Conservation (phyloP, 2,797 vertebrate genomes). For the Rhyacichthys aspro region DNA sequence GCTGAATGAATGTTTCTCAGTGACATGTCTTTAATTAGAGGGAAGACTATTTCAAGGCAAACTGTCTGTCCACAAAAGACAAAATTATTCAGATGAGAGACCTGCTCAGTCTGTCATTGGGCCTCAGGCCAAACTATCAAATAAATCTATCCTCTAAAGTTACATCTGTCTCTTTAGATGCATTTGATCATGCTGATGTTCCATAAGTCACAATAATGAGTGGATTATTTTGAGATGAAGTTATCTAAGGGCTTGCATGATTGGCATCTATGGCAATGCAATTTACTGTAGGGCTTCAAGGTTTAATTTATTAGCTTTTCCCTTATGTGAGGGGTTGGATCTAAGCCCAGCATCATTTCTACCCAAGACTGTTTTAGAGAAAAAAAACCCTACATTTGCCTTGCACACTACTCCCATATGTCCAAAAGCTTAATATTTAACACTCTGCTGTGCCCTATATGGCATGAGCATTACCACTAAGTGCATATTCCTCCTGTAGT, state of each 20-base stretch:
- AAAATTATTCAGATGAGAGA: slow-evolving; percentile 2
- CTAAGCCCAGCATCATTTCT: neutral
- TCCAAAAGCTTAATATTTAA: slow-evolving; percentile 6
- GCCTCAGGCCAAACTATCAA: neutral
- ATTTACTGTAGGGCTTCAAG: neutral
- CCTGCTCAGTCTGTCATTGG: neutral
- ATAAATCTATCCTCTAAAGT: neutral
- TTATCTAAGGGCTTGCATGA: neutral
- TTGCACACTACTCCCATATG: too few relatives aligned
- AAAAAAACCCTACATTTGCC: neutral
- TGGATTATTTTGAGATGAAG: slow-evolving; percentile 2
- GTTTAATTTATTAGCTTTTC: slow-evolving; percentile 11
- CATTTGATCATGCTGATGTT: neutral
- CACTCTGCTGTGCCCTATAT: neutral
- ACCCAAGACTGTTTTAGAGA: neutral
- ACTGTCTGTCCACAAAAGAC: neutral
- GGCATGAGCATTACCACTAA: neutral
- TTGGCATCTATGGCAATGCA: slow-evolving; percentile 9
- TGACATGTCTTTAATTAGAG: too few relatives aligned
- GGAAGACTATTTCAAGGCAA: too few relatives aligned
- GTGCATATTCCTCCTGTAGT: neutral
- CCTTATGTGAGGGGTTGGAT: slow-evolving; percentile 4
- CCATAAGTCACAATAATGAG: slow-evolving; percentile 7
- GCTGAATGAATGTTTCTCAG: neutral
- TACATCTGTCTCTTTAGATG: slow-evolving; percentile 1